phyloP scores from a whole-genome alignment of 2,888 invertebrate genomes.

The Argyra leucocephala region DNA sequence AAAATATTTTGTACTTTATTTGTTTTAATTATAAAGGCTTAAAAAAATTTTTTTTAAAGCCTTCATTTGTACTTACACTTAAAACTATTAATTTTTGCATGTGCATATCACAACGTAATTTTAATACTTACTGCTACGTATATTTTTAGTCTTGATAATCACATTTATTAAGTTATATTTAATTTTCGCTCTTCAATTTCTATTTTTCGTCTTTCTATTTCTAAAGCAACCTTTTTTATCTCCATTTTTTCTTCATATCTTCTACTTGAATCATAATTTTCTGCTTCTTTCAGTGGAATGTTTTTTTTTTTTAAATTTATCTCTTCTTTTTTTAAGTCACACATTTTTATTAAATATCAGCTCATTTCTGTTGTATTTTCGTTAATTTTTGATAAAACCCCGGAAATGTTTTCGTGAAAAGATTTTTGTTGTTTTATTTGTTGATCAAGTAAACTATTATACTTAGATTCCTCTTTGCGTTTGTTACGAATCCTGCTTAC shows the following conservation, averaged over 20 bases:
- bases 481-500: too few species aligned
- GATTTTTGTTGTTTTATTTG: constrained; percentile 10
- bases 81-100: too few species aligned
- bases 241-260: not conserved
- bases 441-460: constrained; percentile 1
- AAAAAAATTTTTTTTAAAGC: too few species aligned
- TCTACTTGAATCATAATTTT: not conserved
- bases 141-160: too few species aligned
- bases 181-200: too few species aligned
- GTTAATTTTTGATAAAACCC: constrained; percentile 9
- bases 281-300: not conserved
- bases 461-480: too few species aligned
- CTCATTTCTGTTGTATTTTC: constrained; percentile 11
- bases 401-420: constrained; percentile 5
- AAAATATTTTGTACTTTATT: too few species aligned
- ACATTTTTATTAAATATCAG: constrained; percentile 8
- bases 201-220: constrained; percentile 2
- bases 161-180: not conserved
- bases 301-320: constrained; percentile 11
- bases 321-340: constrained; percentile 8
- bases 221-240: not conserved
- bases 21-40: too few species aligned
- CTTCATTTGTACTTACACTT: too few species aligned
- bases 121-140: too few species aligned
- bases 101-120: too few species aligned